These are phyloP conservation scores for Poeciliopsis gracilis DNA, from an alignment of 2,797 vertebrate species.

Conservation along the genomic window DNA sequence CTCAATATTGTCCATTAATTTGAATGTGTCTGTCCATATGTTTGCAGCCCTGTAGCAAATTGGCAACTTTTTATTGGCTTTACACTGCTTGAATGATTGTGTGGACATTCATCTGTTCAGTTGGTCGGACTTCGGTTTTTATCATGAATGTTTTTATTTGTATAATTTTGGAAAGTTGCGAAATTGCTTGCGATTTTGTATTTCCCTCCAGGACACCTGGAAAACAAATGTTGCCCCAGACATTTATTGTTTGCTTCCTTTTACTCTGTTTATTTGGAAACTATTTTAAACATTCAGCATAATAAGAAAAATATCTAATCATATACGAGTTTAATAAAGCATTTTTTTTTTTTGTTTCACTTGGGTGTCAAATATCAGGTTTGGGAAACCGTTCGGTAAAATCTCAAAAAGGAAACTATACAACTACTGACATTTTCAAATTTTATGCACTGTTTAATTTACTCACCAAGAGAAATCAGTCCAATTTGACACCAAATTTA, in stretches of 20 bases:
- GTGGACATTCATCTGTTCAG: not conserved
- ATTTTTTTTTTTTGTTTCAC: not conserved
- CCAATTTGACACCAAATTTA: not conserved
- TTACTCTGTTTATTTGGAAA: not conserved
- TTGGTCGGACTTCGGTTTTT: not conserved
- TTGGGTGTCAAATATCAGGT: not conserved
- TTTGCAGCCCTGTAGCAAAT: not conserved
- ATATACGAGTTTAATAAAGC: not conserved
- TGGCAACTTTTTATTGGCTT: not conserved
- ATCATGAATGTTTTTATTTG: not conserved
- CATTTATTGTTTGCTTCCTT: not conserved
- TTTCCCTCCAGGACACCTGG: not conserved
- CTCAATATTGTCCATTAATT: not conserved
- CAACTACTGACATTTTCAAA: not conserved
- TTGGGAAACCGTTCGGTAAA: not conserved
- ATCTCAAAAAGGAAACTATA: not conserved
- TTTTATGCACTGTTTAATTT: not conserved
- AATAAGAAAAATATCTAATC: not conserved
- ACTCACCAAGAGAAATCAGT: not conserved
- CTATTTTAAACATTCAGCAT: not conserved
- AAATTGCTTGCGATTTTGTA: not conserved
- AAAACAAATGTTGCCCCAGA: not conserved
- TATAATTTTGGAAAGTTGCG: not conserved
- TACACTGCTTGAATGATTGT: not conserved
- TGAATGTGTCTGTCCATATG: not conserved